phyloP scores from a whole-genome alignment of 2,888 invertebrate species.

The Cryptocheilus praepositus region DNA sequence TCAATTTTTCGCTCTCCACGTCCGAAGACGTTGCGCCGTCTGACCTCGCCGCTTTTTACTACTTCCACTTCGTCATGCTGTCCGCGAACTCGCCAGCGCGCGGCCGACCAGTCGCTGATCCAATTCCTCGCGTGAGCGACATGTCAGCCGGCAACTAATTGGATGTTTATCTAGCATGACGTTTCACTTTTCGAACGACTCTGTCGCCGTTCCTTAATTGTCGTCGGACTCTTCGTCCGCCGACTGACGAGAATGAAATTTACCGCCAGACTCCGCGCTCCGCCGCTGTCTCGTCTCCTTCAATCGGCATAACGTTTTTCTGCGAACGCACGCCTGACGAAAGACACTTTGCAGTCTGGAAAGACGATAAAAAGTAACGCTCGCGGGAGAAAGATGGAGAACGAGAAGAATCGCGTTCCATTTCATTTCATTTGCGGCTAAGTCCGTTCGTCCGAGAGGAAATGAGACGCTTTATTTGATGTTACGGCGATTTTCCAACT shows the following conservation, averaged over 20 bases:
- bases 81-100: not conserved
- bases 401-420: not conserved
- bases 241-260: no score
- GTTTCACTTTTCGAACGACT: conserved; percentile 4
- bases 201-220: no score
- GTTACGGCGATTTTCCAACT: not conserved
- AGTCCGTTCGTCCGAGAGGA: not conserved
- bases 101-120: not conserved
- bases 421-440: no score
- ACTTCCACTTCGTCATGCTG: conserved; percentile 19
- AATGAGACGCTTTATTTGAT: conserved; percentile 6
- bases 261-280: no score
- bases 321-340: no score
- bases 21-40: conserved; percentile 3
- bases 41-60: conserved; percentile 18
- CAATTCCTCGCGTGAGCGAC: conserved; percentile 1
- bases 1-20: no score
- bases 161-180: conserved; percentile 13
- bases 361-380: not conserved
- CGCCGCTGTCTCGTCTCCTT: no score
- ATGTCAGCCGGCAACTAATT: not conserved
- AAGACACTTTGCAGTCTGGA: no score
- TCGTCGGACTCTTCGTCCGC: no score
- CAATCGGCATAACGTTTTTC: no score
- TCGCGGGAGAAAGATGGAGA: not conserved